Conservation (phyloP, 1,140 invertebrate genomes). For the Dendroctonus valens region DNA sequence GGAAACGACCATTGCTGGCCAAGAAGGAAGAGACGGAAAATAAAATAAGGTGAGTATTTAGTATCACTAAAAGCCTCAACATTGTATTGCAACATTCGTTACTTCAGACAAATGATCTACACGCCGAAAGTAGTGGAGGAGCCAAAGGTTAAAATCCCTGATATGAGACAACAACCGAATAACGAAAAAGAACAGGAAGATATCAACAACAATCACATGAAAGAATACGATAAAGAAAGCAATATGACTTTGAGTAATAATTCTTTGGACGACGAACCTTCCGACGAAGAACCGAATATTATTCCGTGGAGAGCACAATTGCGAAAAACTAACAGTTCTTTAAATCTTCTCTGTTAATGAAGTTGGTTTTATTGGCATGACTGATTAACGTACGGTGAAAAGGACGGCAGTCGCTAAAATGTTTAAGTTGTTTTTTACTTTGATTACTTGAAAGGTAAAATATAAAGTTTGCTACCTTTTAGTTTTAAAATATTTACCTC, state of each 20-base stretch:
- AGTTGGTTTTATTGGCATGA: background rate
- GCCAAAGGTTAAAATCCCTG: slow-evolving; percentile 48
- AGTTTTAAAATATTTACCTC: no score
- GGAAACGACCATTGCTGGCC: slow-evolving; percentile 86
- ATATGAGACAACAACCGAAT: slow-evolving; percentile 41
- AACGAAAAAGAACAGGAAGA: slow-evolving; percentile 38
- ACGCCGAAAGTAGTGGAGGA: slow-evolving; percentile 65
- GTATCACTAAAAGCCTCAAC: background rate
- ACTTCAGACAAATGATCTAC: slow-evolving; percentile 59
- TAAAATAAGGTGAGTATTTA: slow-evolving; percentile 60
- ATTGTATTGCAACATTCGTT: background rate
- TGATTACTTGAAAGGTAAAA: no score
- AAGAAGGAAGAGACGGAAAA: slow-evolving; percentile 75
- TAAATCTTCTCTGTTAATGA: slow-evolving; percentile 67
- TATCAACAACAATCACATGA: slow-evolving; percentile 42
- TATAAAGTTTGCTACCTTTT: no score
- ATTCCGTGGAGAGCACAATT: slow-evolving; percentile 86
- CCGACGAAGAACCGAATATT: slow-evolving; percentile 64
- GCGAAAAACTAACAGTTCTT: slow-evolving; percentile 82
- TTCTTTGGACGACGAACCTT: slow-evolving; percentile 46
- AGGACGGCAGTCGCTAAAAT: no score
- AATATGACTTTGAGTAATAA: slow-evolving; percentile 44
- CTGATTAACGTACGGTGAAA: background rate
- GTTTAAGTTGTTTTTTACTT: no score
- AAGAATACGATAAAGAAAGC: slow-evolving; percentile 50